Base-by-base conservation (phyloP, 2,797 vertebrate genomes). In the Xenentodon cancila region DNA sequence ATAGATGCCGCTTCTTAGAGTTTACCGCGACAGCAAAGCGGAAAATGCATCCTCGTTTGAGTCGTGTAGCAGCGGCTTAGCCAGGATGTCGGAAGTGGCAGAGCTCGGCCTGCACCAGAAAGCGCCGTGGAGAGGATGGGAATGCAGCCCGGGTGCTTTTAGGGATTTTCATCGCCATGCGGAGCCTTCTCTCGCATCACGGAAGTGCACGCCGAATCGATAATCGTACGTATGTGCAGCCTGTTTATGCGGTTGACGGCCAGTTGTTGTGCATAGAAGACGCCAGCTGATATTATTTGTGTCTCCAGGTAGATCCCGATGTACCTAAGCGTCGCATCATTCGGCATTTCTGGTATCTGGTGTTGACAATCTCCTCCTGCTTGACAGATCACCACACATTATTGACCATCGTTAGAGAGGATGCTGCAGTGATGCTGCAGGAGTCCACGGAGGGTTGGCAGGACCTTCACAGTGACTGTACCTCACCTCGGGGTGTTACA, bases 371-470 rank as follows among this genome's bases (percentile, higher is more conserved):
- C 45, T n/a, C 18, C 19, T 22, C 8, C 21, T 49, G 64, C 58
- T 20, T 57, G 59, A 53, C 51, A 64, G 40, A 64, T 61, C 68
- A 18, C 37, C 53, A 44, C 49, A 72, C 53, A 12, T 40, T 25
- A 13, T 9, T 46, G 64, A 20, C 27, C 40, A 27, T 79, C 50
- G 59, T 57, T n/a, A 25, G 12, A 52, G 34, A 64, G 71, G 69
- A 80, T 79, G 79, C 72, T 82, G 84, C 82, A 80, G 80, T 77
- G 77, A 78, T 81, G 75, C 64, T 72, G 71, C 51, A 70, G 32
- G 64, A 76, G 73, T 55, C 19, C 46, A 50, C n/a, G 15, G 51
- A 64, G 59, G 57, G 46, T 55, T 55, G 50, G 12, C 43, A 22
- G 20, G 80, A 76, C 80, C 81, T 78, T 34, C 61, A 58, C 21